Conservation (phyloP, 2,797 vertebrate species). For the Ceyx erithaca region DNA sequence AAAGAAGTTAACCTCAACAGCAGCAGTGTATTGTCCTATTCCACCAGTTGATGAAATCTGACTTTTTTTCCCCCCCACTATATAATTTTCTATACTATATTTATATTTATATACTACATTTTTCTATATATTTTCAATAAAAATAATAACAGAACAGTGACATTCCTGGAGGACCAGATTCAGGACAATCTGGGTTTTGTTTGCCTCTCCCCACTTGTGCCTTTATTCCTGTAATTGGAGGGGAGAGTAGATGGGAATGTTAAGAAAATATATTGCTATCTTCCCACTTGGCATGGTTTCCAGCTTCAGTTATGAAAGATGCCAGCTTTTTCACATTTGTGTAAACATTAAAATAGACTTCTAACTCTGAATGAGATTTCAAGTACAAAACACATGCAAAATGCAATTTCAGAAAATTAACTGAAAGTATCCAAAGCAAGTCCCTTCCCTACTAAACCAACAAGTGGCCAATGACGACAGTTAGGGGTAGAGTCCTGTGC, state of each 20-base stretch:
- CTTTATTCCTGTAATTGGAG: background rate
- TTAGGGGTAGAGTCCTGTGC: background rate
- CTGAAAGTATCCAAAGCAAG: background rate
- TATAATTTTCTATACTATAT: no score
- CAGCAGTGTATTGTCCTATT: background rate
- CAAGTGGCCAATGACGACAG: background rate
- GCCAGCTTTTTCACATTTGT: background rate
- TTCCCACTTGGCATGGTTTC: background rate
- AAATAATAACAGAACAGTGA: background rate
- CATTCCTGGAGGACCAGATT: background rate
- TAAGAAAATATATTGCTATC: background rate
- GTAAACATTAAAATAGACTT: background rate
- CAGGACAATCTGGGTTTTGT: background rate
- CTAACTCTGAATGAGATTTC: background rate
- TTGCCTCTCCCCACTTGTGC: background rate
- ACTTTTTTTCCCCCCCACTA: background rate
- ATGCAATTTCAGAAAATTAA: background rate
- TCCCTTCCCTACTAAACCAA: background rate
- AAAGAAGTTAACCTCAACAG: background rate
- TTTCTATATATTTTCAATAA: background rate
- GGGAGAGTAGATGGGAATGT: background rate
- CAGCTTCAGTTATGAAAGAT: slow-evolving; percentile 5
- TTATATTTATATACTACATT: no score
- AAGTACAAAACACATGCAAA: background rate
- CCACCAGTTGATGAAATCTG: background rate